These are phyloP conservation scores for Hesperophylax magnus DNA, from an alignment of 1,140 invertebrate genomes.

Conservation along the genomic window DNA sequence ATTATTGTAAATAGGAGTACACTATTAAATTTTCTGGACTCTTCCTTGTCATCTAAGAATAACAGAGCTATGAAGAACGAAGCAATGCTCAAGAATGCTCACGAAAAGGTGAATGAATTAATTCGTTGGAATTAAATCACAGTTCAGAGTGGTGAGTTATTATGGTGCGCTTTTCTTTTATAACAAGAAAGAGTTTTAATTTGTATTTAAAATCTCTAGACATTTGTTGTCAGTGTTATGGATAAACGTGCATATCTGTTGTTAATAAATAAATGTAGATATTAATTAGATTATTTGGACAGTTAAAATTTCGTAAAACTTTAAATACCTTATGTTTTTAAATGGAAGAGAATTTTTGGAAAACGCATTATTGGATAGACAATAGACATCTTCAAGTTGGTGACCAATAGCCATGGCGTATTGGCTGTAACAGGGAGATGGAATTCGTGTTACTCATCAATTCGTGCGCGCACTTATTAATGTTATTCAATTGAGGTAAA, in stretches of 20 bases:
- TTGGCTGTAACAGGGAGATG: too few relatives aligned
- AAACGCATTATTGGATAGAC: constrained; percentile 12
- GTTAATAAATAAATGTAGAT: constrained; percentile 18
- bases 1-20: constrained; percentile 36
- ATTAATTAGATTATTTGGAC: background rate
- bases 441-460: constrained; percentile 3
- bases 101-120: background rate
- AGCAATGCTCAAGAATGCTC: background rate
- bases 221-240: constrained; percentile 16
- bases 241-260: constrained; percentile 26
- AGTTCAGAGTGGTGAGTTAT: too few relatives aligned
- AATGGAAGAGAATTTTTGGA: constrained; percentile 29
- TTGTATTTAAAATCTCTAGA: constrained; percentile 22
- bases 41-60: constrained; percentile 27
- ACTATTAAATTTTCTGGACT: constrained; percentile 46
- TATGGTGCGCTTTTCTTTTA: background rate
- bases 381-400: too few relatives aligned
- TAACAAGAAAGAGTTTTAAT: constrained; percentile 16
- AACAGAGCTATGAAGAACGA: background rate
- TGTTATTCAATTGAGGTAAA: constrained; percentile 55
- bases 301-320: constrained; percentile 22
- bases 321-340: constrained; percentile 5
- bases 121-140: background rate
- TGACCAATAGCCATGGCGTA: too few relatives aligned
- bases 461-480: constrained; percentile 36